Conservation (phyloP, 2,888 invertebrate genomes). For the Acanthosepion pharaonis region DNA sequence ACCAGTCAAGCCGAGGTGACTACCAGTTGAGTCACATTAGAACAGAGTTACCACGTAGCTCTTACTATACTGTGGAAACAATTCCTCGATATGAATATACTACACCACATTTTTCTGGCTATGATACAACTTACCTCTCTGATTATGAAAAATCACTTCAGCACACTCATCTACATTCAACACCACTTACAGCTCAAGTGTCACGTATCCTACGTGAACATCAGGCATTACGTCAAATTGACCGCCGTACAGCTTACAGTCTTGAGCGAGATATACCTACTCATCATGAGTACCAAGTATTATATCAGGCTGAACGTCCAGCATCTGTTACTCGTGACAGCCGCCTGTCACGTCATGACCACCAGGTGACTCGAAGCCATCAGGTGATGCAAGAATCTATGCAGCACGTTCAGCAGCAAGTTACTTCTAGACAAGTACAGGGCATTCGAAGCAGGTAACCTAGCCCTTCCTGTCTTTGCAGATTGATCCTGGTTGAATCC, state of each 20-base stretch:
- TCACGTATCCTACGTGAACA: conserved; percentile 9
- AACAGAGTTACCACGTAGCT: background rate
- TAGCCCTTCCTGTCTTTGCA: background rate
- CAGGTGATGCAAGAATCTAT: background rate
- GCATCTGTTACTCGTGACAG: background rate
- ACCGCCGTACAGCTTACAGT: background rate
- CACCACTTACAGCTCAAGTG: conserved; percentile 22
- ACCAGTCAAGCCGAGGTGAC: background rate
- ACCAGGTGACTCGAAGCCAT: conserved; percentile 35
- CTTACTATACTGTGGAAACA: background rate
- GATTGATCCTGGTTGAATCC: conserved; percentile 43
- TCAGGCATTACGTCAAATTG: background rate
- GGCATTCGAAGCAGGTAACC: conserved; percentile 42
- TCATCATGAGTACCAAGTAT: background rate
- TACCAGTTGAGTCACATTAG: background rate
- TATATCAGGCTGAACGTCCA: background rate
- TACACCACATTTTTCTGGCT: background rate
- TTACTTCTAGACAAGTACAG: conserved; percentile 43
- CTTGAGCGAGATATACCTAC: background rate
- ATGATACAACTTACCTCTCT: conserved; percentile 34
- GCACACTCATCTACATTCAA: conserved; percentile 25
- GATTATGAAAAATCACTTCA: conserved; percentile 42
- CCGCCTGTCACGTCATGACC: background rate
- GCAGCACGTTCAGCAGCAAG: conserved; percentile 25
- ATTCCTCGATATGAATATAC: conserved; percentile 33